These are phyloP conservation scores for Eudyptes chrysolophus DNA, from an alignment of 2,113 vertebrate species.

Conservation along the genomic window DNA sequence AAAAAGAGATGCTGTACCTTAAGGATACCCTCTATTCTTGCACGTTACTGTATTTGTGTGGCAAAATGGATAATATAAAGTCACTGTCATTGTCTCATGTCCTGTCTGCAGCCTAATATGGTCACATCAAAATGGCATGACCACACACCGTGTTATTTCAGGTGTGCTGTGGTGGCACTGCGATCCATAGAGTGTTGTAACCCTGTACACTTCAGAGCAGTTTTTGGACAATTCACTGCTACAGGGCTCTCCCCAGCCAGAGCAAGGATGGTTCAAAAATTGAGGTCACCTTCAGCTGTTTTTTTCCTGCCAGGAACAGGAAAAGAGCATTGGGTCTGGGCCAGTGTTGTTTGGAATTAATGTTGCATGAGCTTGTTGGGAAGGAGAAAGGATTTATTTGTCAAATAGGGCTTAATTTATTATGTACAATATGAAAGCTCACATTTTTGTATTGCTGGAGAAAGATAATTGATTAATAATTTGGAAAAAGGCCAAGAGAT, in stretches of 20 bases:
- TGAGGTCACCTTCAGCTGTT: neutral
- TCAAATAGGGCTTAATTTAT: slow-evolving; percentile 7
- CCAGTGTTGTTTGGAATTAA: neutral
- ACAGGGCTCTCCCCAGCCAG: neutral
- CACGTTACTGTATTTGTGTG: rapidly evolving
- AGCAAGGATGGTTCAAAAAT: neutral
- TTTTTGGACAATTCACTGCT: neutral
- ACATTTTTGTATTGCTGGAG: neutral
- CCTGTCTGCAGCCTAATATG: neutral
- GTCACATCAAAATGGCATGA: neutral
- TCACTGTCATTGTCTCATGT: neutral
- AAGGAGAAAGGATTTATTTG: neutral
- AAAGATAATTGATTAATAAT: slow-evolving; percentile 10
- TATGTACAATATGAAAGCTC: neutral
- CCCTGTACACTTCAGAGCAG: neutral
- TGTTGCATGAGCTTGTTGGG: neutral
- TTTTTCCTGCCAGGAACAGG: neutral
- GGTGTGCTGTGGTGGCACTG: neutral
- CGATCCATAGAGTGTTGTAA: neutral
- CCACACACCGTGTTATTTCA: neutral
- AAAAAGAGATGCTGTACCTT: neutral
- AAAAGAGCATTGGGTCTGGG: neutral
- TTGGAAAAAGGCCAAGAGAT: slow-evolving; percentile 9
- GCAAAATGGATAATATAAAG: neutral
- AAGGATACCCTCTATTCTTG: neutral